phyloP scores from a whole-genome alignment of 2,113 vertebrate species.

The Pachypanchax playfairii region DNA sequence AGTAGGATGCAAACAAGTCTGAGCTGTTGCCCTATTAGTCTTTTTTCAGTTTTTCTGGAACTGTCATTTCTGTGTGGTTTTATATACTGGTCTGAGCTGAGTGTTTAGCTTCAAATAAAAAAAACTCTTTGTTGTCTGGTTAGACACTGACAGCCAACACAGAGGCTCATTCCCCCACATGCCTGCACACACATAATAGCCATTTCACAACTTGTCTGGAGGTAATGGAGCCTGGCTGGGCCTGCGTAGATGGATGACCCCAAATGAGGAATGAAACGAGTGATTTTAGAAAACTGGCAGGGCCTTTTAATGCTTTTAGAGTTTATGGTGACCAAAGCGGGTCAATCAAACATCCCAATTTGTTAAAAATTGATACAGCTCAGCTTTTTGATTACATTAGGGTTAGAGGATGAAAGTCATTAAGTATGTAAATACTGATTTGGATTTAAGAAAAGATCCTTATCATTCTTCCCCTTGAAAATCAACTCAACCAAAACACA shows the following conservation, averaged over 20 bases:
- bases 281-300: slow-evolving; percentile 72
- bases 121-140: slow-evolving; percentile 57
- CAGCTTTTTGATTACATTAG: background rate
- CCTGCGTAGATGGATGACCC: slow-evolving; percentile 67
- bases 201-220: slow-evolving; percentile 77
- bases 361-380: background rate
- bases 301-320: slow-evolving; percentile 61
- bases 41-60: slow-evolving; percentile 15
- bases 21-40: slow-evolving; percentile 4
- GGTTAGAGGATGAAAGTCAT: background rate
- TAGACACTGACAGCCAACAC: slow-evolving; percentile 48
- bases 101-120: slow-evolving; percentile 48
- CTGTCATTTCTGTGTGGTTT: slow-evolving; percentile 36
- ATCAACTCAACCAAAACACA: slow-evolving; percentile 61
- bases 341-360: slow-evolving; percentile 16
- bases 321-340: slow-evolving; percentile 46
- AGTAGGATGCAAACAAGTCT: background rate
- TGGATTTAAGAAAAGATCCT: slow-evolving; percentile 30
- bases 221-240: slow-evolving; percentile 72
- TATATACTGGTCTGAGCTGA: slow-evolving; percentile 39
- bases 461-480: slow-evolving; percentile 20
- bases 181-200: slow-evolving; percentile 76
- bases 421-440: too few species aligned
- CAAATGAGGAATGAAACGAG: slow-evolving; percentile 75
- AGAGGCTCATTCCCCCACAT: slow-evolving; percentile 63